Evolutionary conservation across 1,140 invertebrate species (phyloP), one percentile per base, ranked within the genome.

Genomic region (Goniozus legneri): DNA sequence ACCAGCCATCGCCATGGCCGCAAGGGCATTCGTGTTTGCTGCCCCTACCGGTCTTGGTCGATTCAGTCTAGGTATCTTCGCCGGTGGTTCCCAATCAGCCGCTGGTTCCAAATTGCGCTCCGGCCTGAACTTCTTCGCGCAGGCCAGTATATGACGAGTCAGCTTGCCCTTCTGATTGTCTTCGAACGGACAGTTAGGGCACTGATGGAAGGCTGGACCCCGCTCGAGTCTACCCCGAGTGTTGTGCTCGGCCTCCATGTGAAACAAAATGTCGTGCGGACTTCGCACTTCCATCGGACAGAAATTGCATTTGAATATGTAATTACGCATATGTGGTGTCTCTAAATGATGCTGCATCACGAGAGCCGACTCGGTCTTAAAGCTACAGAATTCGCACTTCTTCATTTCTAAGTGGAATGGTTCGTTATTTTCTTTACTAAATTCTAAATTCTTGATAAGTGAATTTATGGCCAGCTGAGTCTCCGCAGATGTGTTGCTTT

Each of bases 101-200:
- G 89, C 83, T 3, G 92, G 91, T 52, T 88, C 84, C 50, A 93
- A 61, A 68, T 95, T 95, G 20, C 84, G 76, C 44, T 93, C 91
- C 0, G 89, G 85, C 67, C 90, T 85, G 71, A 95, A 96, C 69
- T 92, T 92, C 72, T 94, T 94, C 13, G 84, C 80, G 76, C 95
- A 97, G 3, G 91, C 85, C n/a, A 88, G 79, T 48, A 89, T 80
- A 77, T 97, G 95, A 13, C 92, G 79, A 0, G 86, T 91, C 39
- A 96, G 73, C 76, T 95, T 95, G n/a, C 89, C 88, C 72, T 95
- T 96, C 44, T 91, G 88, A 65, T 93, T 94, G 60, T 95, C 91
- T 69, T 97, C 94, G 64, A 95, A 97, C 1, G 91, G 87, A 79
- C 95, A 97, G 63, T 93, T 90, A 0, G 90, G 85, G 71, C 94